Evolutionary conservation across 2,888 invertebrate species (phyloP), one percentile per base, ranked within the genome.

Genomic region (Cremastinae sp.): DNA sequence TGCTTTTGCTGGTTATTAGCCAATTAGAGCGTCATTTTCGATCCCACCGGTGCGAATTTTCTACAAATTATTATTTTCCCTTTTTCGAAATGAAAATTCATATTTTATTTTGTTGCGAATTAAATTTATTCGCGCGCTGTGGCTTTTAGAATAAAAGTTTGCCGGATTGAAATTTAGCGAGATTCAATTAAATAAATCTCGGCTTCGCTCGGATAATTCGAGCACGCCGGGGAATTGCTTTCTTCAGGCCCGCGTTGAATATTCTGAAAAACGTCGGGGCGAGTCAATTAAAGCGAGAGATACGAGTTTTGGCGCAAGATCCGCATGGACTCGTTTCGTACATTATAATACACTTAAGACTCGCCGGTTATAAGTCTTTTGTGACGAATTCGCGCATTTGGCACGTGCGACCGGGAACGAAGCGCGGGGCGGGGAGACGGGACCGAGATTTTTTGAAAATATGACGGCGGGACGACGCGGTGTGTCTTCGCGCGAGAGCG

Each of bases 371-470:
- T 74, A 74, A 68, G 79, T 79, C 78, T 83, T 78, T 49, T 73
- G 78, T 73, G 75, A 78, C 74, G 75, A 82, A 85, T 85, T 84
- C 84, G 82, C 82, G 41, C 34, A 80, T 83, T 79, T 85, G 86
- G 84, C 86, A 84, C 84, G 80, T 80, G 84, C 84, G 84, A 85
- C 83, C 83, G 84, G 81, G 64, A 81, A 43, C 79, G 81, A 80
- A 79, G 80, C 79, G 80, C 82, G 79, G 78, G 82, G 84, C 77
- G 54, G 41, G 14, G 12, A 14, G 45, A 12, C 10, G 34, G 16
- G 34, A 34, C 16, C 10, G 9, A 36, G 64, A 53, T 81, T 81
- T 82, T 72, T 80, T 75, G 28, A 65, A 68, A 61, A 54, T 65
- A 36, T 7, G 58, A 70, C 28, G 28, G 28, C 5, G 28, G 2